Percentiles rank a stretch among this genome's conserved stretches.
These are phyloP conservation scores for Dicerorhinus sumatrensis DNA, from an alignment of 2,113 vertebrate species.

Conservation along the genomic window DNA sequence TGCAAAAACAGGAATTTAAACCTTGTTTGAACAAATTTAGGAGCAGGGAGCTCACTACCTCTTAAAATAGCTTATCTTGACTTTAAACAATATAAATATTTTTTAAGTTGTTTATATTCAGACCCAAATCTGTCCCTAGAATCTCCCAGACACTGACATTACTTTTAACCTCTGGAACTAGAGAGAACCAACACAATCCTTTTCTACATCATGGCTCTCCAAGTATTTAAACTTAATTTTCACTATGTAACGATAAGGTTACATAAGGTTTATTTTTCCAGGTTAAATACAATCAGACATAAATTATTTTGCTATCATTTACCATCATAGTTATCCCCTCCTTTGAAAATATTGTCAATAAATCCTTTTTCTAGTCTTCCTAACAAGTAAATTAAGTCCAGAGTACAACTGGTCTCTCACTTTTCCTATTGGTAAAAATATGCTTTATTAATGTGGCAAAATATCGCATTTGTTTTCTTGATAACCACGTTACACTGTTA, in stretches of 20 bases:
- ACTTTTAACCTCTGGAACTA: constrained; percentile 13
- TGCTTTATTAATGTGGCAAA: constrained; percentile 6
- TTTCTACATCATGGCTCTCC: background rate
- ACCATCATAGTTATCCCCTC: background rate
- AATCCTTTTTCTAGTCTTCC: background rate
- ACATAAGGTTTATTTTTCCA: background rate
- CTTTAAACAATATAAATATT: background rate
- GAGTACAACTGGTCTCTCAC: background rate
- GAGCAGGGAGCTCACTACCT: background rate
- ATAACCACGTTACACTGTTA: background rate
- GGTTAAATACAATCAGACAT: background rate
- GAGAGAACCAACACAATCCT: background rate
- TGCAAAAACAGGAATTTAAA: background rate
- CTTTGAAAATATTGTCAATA: background rate
- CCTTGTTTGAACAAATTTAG: background rate
- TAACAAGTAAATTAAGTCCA: background rate
- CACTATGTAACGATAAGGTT: background rate
- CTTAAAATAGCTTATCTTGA: background rate
- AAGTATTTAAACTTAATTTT: constrained; percentile 52
- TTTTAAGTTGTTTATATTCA: constrained; percentile 27
- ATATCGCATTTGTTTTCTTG: background rate
- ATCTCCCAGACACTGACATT: background rate
- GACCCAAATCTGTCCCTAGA: background rate
- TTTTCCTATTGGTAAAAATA: constrained; percentile 10
- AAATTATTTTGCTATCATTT: constrained; percentile 9